A percentile compares a stretch with the other conserved stretches of the same genome.
These are phyloP conservation scores for Anas capensis DNA, from an alignment of 2,797 vertebrate genomes.

Conservation along the genomic window DNA sequence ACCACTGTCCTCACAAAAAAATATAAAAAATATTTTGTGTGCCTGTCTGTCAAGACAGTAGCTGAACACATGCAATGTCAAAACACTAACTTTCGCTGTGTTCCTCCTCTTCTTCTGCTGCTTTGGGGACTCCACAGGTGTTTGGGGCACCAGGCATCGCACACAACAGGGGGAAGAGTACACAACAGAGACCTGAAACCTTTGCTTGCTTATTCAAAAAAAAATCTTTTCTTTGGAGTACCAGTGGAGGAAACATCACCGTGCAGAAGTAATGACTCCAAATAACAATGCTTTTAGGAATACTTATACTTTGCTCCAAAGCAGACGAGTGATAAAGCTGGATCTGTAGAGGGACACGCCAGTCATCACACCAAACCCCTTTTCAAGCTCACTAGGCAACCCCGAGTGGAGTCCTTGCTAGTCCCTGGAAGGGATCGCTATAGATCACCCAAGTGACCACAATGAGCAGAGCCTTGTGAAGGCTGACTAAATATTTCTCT, in stretches of 20 bases:
- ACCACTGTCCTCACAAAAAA: not conserved
- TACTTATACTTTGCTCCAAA: not conserved
- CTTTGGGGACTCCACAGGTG: not conserved
- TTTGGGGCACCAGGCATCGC: not conserved
- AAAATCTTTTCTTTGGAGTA: not conserved
- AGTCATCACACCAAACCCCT: not conserved
- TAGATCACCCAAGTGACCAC: not conserved
- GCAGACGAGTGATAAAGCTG: not conserved
- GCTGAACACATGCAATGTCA: not conserved
- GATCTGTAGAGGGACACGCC: not conserved
- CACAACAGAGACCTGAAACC: not conserved
- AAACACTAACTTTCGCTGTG: not conserved
- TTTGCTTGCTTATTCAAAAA: not conserved
- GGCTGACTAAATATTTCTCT: not conserved
- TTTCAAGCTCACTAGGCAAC: not conserved
- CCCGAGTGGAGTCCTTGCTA: not conserved
- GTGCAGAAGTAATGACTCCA: not conserved
- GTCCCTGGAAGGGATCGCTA: not conserved
- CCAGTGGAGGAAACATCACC: not conserved
- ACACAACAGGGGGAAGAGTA: not conserved
- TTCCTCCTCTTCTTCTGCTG: not conserved
- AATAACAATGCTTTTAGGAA: not conserved
- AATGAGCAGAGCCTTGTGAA: not conserved
- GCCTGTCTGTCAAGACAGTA: not conserved
- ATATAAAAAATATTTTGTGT: not conserved